Base-by-base conservation (phyloP, 1,140 invertebrate species). In the Lineus longissimus region DNA sequence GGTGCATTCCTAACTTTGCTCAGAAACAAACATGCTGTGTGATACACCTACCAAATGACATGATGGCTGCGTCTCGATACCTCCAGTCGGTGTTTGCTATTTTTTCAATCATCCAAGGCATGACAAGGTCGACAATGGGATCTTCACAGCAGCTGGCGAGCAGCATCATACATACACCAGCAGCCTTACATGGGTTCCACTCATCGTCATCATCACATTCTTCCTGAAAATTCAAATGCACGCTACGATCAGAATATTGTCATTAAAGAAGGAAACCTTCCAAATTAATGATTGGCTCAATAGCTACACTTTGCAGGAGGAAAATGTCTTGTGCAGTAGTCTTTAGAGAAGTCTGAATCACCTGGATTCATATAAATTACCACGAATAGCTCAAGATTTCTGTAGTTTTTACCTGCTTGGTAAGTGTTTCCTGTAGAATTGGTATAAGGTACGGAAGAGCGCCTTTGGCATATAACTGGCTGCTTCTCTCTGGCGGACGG, bases 101-200 rank as follows among this genome's bases (percentile, higher is more conserved):
- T 78, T 98, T 94, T 33, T 90, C 87, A 75, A 94, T 91, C 41
- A 99, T 94, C 80, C 99, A 99, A n/a, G 96, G 95, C 73, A 99
- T 83, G 13, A 98, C 94, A 82, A 91, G 89, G 2, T 88, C 89
- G n/a, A 99, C 92, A 70, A 99, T 96, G 72, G 91, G 91, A 82
- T 99, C 94, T 82, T 97, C 95, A 79, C 95, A 97, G 75, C 96
- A 98, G 29, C 93, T 92, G 27, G 97, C 91, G 66, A 99, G 84
- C 17, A 99, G 84, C 94, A 99, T 98, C 0, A 99, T 84, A 82
- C 97, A 99, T n/a, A 99, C 97, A 27, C 97, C 95, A 27, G 97
- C 94, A 4, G 97, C 94, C 85, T 99, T 99, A 66, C 94, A 93
- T 6, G 97, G 97, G 84, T 97, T 98, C 97, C 97, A 99, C 75